Evolutionary conservation across 2,888 invertebrate genomes (phyloP).

Genomic region (Tridacna crocea): DNA sequence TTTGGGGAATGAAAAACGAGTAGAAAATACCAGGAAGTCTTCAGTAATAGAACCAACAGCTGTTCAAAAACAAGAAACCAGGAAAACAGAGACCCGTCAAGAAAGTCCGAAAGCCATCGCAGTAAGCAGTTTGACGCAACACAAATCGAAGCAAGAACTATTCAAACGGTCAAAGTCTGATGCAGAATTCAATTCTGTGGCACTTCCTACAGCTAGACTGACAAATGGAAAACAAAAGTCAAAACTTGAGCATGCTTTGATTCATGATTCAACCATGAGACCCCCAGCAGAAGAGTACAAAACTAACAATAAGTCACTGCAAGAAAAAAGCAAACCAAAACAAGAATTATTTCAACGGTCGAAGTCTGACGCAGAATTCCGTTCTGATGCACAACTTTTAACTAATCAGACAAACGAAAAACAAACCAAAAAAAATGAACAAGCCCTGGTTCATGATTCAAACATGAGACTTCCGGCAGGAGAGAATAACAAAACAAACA

Average conservation of each 20-base stretch:
- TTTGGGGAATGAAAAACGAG: not conserved
- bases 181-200: not conserved
- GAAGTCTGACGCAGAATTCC: conserved; percentile 7
- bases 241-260: not conserved
- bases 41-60: not conserved
- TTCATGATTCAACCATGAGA: not conserved
- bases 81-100: not conserved
- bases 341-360: not conserved
- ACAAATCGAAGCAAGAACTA: not conserved
- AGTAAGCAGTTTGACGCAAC: not conserved
- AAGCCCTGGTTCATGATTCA: too few relatives aligned
- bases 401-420: not conserved
- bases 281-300: not conserved
- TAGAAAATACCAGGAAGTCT: not conserved
- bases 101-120: not conserved
- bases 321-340: not conserved
- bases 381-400: not conserved
- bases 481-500: not conserved
- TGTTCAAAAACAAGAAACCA: not conserved
- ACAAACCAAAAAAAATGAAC: not conserved
- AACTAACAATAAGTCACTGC: not conserved
- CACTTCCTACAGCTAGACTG: not conserved
- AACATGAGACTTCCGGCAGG: not conserved
- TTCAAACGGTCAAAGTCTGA: not conserved
- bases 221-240: not conserved